Conservation (phyloP, 2,113 vertebrate genomes). For the Pipra filicauda region DNA sequence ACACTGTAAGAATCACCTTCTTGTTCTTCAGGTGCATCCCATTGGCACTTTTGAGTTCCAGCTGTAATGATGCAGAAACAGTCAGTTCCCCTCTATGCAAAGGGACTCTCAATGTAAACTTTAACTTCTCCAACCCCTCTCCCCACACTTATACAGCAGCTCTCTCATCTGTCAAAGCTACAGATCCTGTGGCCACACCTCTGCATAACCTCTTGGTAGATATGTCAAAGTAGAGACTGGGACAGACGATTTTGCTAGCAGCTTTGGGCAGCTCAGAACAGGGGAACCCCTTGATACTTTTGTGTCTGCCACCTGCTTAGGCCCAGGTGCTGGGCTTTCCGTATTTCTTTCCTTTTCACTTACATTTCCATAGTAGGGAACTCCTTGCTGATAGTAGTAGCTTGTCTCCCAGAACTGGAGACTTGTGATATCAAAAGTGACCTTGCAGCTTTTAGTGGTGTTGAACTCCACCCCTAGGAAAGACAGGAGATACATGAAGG, state of each 20-base stretch:
- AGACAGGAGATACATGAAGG: background rate
- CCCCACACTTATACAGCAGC: background rate
- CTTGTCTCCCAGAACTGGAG: slow-evolving; percentile 26
- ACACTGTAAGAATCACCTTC: slow-evolving; percentile 35
- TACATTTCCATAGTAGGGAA: slow-evolving; percentile 59
- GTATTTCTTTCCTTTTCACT: background rate
- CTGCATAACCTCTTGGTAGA: background rate
- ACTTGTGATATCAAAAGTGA: slow-evolving; percentile 32
- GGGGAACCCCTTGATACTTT: background rate
- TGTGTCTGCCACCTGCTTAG: background rate
- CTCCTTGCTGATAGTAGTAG: slow-evolving; percentile 56
- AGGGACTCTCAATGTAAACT: background rate
- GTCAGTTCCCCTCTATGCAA: background rate
- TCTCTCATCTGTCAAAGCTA: background rate
- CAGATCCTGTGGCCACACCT: background rate
- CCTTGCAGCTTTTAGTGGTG: slow-evolving; percentile 6
- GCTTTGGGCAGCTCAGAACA: background rate
- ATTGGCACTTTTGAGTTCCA: slow-evolving; percentile 49
- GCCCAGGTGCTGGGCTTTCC: background rate
- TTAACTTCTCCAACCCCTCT: background rate
- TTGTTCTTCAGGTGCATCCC: slow-evolving; percentile 29
- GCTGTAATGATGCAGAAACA: background rate
- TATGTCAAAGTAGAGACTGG: background rate
- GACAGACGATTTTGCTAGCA: background rate
- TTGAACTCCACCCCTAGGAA: slow-evolving; percentile 49